Conservation (phyloP, 2,888 invertebrate species). For the Pinctada fucata region DNA sequence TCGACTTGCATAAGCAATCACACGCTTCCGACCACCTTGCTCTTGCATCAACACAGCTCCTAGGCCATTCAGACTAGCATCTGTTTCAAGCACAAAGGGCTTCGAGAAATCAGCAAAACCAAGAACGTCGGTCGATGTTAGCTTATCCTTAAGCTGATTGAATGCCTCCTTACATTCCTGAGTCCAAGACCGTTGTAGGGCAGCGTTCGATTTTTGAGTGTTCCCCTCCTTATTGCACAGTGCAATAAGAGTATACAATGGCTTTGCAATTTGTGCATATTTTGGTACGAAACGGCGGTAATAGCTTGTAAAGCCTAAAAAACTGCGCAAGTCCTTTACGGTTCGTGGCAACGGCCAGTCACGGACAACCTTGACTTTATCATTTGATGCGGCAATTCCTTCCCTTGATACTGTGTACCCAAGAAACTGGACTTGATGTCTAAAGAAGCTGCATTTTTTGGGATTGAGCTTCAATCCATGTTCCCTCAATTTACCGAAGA, state of each 20-base stretch:
- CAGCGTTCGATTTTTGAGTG: not conserved
- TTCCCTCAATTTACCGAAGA: slow-evolving; percentile 19
- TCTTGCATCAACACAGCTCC: not conserved
- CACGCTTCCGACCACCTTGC: no score
- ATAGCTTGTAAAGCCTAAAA: not conserved
- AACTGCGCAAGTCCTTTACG: not conserved
- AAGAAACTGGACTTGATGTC: slow-evolving; percentile 12
- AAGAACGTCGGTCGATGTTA: not conserved
- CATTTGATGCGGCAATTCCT: not conserved
- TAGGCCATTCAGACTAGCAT: not conserved
- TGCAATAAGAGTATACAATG: not conserved
- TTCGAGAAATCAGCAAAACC: slow-evolving; percentile 3
- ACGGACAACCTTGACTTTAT: not conserved
- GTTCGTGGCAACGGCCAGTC: not conserved
- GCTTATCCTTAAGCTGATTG: not conserved
- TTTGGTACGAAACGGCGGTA: not conserved
- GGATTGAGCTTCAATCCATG: slow-evolving; percentile 32
- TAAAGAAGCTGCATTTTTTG: slow-evolving; percentile 24
- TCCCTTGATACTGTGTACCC: not conserved
- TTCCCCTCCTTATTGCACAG: not conserved
- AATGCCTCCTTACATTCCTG: not conserved
- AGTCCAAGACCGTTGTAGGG: not conserved
- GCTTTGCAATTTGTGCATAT: not conserved
- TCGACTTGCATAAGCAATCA: no score
- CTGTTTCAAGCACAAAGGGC: not conserved